Percentiles rank a stretch among this genome's conserved stretches.
These are phyloP conservation scores for Lophochroa leadbeateri DNA, from an alignment of 2,113 vertebrate genomes.

Conservation along the genomic window DNA sequence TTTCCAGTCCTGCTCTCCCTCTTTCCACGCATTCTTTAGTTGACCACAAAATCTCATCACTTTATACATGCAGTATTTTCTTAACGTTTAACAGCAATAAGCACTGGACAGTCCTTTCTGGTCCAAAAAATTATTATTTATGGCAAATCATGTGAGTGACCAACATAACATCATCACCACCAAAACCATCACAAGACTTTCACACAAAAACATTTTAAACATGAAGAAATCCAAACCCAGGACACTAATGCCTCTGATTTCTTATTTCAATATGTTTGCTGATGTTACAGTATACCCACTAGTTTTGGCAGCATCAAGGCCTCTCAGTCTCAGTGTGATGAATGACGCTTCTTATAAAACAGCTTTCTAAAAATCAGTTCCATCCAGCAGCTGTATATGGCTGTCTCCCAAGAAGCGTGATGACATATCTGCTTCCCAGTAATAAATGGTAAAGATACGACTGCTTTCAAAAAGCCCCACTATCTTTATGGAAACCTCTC, in stretches of 20 bases:
- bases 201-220: not conserved
- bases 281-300: not conserved
- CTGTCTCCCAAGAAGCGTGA: not conserved
- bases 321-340: not conserved
- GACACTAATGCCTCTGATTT: not conserved
- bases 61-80: not conserved
- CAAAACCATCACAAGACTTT: not conserved
- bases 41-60: not conserved
- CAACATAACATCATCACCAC: not conserved
- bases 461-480: not conserved
- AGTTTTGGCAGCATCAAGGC: not conserved
- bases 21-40: not conserved
- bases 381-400: not conserved
- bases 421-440: not conserved
- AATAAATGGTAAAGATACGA: not conserved
- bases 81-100: not conserved
- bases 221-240: not conserved
- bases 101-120: not conserved
- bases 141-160: fast-evolving
- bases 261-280: not conserved
- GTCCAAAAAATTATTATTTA: not conserved
- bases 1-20: not conserved
- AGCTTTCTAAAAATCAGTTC: not conserved
- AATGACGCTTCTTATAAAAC: not conserved
- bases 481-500: not conserved